phyloP scores from a whole-genome alignment of 2,113 vertebrate genomes.

The Irena cyanogastra region DNA sequence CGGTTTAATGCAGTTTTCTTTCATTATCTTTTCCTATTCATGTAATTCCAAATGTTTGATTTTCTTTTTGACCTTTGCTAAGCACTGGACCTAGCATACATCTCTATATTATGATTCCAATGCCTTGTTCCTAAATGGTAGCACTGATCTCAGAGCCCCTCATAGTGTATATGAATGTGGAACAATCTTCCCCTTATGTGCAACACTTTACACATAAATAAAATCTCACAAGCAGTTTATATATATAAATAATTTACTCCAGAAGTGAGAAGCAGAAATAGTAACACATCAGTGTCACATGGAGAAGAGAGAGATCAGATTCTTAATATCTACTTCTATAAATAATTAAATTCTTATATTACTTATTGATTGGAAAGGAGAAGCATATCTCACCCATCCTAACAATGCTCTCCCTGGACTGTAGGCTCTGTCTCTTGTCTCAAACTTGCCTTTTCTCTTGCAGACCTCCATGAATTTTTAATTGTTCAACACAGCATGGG shows the following conservation, averaged over 20 bases:
- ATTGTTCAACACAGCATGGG: neutral
- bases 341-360: slow-evolving; percentile 15
- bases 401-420: neutral
- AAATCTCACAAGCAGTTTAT: neutral
- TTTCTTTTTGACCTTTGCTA: neutral
- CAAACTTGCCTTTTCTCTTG: neutral
- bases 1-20: neutral
- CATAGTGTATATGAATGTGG: neutral
- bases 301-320: neutral
- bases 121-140: neutral
- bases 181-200: neutral
- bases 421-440: neutral
- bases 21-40: neutral
- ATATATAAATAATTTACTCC: neutral
- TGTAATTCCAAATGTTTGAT: neutral
- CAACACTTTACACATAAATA: neutral
- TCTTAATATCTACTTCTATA: neutral
- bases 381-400: neutral
- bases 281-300: neutral
- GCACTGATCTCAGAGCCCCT: neutral
- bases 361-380: neutral
- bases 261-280: neutral
- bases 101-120: neutral
- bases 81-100: neutral
- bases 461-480: neutral